Conservation (phyloP, 2,113 vertebrate genomes). For the Tragelaphus buxtoni region DNA sequence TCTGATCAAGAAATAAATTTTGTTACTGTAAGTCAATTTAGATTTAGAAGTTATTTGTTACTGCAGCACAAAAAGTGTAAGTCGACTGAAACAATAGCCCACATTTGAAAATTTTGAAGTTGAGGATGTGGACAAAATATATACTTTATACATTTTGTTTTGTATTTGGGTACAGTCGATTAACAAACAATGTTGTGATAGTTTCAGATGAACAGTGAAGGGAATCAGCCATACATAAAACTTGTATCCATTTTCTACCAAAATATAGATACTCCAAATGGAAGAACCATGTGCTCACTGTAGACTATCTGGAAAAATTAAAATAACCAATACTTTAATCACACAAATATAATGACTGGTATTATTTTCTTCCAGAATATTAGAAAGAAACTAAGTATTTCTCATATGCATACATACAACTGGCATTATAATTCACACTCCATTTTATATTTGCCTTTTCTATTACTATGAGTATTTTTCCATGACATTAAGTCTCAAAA, state of each 20-base stretch:
- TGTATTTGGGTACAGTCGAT: neutral
- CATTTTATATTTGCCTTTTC: slow-evolving; percentile 24
- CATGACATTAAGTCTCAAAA: slow-evolving; percentile 12
- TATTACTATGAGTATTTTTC: neutral
- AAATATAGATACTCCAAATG: neutral
- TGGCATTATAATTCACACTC: neutral
- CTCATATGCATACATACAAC: neutral
- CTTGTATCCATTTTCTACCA: neutral
- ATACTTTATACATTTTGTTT: neutral
- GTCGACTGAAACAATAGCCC: neutral
- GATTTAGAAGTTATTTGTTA: slow-evolving; percentile 21
- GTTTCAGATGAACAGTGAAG: neutral
- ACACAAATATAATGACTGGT: neutral
- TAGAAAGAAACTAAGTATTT: neutral
- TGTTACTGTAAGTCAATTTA: neutral
- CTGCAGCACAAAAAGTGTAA: neutral
- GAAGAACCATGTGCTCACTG: neutral
- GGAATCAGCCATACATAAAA: neutral
- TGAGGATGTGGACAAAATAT: slow-evolving; percentile 35
- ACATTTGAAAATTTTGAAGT: slow-evolving; percentile 9
- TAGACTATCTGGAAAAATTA: slow-evolving; percentile 9
- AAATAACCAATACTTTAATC: neutral
- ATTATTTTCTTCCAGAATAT: slow-evolving; percentile 16
- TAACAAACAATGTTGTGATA: neutral
- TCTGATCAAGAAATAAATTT: neutral